These are phyloP conservation scores for Eristalis arbustorum DNA, from an alignment of 2,888 invertebrate species.

Conservation along the genomic window DNA sequence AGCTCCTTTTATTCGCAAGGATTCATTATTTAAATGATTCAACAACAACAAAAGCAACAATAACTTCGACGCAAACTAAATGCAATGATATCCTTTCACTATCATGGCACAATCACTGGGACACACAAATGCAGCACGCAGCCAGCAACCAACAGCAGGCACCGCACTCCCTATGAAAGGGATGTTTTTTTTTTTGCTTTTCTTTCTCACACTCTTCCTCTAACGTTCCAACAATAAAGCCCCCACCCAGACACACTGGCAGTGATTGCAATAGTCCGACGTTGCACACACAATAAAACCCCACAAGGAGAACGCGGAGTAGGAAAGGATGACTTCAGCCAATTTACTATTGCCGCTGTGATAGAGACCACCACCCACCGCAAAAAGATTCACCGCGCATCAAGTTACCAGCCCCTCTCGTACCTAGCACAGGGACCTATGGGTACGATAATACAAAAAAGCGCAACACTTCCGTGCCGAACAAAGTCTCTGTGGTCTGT, in stretches of 20 bases:
- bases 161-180: slow-evolving; percentile 39
- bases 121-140: slow-evolving; percentile 5
- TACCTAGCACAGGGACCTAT: background rate
- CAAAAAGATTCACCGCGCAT: slow-evolving; percentile 42
- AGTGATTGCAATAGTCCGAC: slow-evolving; percentile 36
- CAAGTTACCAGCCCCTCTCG: slow-evolving; percentile 24
- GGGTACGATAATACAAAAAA: slow-evolving; percentile 6
- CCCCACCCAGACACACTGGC: slow-evolving; percentile 41
- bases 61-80: slow-evolving; percentile 30
- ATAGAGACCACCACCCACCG: slow-evolving; percentile 15
- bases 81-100: slow-evolving; percentile 46
- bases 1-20: slow-evolving; percentile 32
- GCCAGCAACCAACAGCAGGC: background rate
- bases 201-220: background rate
- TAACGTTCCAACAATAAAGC: slow-evolving; percentile 55
- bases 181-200: slow-evolving; percentile 15
- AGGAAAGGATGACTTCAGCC: slow-evolving; percentile 54
- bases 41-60: slow-evolving; percentile 18
- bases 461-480: slow-evolving; percentile 54
- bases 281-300: slow-evolving; percentile 23
- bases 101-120: slow-evolving; percentile 36
- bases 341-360: slow-evolving; percentile 49
- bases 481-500: slow-evolving; percentile 24
- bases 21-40: slow-evolving; percentile 61
- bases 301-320: background rate